Conservation (phyloP, 2,888 invertebrate species). For the Rhopalosiphum nymphaeae region DNA sequence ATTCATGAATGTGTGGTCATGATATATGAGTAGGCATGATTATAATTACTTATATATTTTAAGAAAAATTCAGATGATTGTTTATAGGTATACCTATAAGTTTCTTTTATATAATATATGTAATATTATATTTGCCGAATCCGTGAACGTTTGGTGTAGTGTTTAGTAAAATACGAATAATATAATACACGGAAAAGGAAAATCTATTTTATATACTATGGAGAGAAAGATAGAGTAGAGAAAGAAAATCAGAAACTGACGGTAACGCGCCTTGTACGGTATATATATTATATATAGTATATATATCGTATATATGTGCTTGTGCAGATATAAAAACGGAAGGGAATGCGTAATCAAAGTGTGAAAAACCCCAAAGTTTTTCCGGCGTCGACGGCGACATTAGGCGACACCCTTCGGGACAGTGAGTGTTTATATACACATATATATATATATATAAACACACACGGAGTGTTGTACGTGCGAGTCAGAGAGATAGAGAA, state of each 20-base stretch:
- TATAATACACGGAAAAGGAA: neutral
- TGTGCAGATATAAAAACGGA: conserved; percentile 11
- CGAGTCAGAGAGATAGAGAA: neutral
- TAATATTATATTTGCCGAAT: neutral
- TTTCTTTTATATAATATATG: neutral
- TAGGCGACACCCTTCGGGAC: conserved; percentile 59
- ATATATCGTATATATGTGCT: neutral
- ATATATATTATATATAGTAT: neutral
- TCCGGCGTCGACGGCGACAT: conserved; percentile 59
- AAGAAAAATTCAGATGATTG: neutral
- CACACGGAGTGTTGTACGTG: neutral
- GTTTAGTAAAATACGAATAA: neutral
- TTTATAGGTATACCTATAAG: neutral
- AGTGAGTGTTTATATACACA: neutral
- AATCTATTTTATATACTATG: neutral
- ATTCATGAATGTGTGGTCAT: neutral
- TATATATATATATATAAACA: conserved; percentile 4
- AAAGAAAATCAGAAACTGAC: conserved; percentile 23
- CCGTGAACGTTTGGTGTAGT: neutral
- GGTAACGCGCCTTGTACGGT: neutral
- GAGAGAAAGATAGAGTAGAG: neutral
- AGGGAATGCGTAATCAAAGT: conserved; percentile 62
- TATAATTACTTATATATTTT: neutral
- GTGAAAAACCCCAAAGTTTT: conserved; percentile 63
- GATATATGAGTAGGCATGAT: neutral